phyloP scores from a whole-genome alignment of 2,797 vertebrate genomes.

The Betta splendens region DNA sequence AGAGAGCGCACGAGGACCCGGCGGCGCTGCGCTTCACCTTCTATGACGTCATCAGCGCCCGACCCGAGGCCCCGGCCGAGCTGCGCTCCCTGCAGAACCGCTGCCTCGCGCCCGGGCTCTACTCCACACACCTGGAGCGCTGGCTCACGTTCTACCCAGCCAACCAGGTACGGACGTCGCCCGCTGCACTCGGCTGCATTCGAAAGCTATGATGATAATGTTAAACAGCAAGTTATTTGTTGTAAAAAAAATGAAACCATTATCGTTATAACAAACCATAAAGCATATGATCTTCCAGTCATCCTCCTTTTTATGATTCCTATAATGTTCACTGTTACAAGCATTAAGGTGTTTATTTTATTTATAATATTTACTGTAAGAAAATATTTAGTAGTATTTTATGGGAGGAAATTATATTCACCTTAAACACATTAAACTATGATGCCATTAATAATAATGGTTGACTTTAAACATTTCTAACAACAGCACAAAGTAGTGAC shows the following conservation, averaged over 20 bases:
- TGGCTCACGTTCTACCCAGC: constrained; percentile 90
- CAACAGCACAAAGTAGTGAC: neutral
- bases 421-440: no score
- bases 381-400: no score
- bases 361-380: no score
- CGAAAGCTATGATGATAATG: no score
- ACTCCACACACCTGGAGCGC: constrained; percentile 89
- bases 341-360: no score
- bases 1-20: constrained; percentile 92
- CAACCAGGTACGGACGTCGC: constrained; percentile 83
- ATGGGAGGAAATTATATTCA: neutral
- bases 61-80: constrained; percentile 80
- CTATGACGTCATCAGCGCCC: constrained; percentile 90
- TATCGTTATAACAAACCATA: no score
- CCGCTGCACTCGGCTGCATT: neutral
- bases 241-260: no score
- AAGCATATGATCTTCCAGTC: no score
- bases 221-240: no score
- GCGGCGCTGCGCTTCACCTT: constrained; percentile 91
- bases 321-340: no score
- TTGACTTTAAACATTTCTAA: neutral
- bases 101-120: constrained; percentile 91
- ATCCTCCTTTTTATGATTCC: no score
- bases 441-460: neutral
- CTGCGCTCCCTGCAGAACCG: constrained; percentile 88